Evolutionary conservation across 2,888 invertebrate genomes (phyloP).

Genomic region (Azorinus chamasolen): DNA sequence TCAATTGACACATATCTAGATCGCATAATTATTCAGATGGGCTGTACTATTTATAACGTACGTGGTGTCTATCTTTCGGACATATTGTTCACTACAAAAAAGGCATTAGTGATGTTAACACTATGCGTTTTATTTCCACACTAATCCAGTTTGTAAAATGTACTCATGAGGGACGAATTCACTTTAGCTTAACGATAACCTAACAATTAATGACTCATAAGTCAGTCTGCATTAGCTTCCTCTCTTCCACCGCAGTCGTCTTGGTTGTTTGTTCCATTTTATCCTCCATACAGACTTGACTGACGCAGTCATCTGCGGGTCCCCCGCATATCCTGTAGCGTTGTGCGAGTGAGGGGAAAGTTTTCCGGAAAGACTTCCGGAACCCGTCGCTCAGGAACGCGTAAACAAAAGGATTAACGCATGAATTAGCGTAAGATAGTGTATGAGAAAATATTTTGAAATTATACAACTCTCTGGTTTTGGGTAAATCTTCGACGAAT

Average conservation of each 20-base stretch:
- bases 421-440: constrained; percentile 82
- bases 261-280: constrained; percentile 45
- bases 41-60: no score
- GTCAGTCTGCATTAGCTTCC: constrained; percentile 59
- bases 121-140: no score
- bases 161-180: no score
- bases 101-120: no score
- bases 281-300: constrained; percentile 39
- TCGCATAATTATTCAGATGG: no score
- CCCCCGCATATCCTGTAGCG: constrained; percentile 61
- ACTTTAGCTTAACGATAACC: no score
- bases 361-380: constrained; percentile 79
- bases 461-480: constrained; percentile 63
- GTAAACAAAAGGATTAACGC: constrained; percentile 84
- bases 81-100: no score
- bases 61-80: no score
- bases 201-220: constrained; percentile 19
- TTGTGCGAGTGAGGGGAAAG: constrained; percentile 70
- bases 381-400: constrained; percentile 83
- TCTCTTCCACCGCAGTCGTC: constrained; percentile 46
- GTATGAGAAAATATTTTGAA: constrained; percentile 79
- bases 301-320: constrained; percentile 47
- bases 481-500: constrained; percentile 72
- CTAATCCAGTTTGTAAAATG: no score
- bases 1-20: no score